A percentile compares a stretch with the other conserved stretches of the same genome.
Conservation (phyloP, 1,140 invertebrate species). For the Rhopalosiphum padi region DNA sequence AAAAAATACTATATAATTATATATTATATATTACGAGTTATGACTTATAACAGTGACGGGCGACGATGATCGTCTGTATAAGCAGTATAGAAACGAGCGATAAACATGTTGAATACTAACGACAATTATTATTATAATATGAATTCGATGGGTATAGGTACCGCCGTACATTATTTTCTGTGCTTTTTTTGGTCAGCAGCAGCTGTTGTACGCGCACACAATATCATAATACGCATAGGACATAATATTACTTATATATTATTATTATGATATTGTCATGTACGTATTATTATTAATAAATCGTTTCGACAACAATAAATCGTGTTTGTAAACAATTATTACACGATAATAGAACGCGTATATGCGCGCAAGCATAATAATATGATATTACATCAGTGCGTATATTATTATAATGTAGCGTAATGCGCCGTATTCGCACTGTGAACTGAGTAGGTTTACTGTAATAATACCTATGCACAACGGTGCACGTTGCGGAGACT, state of each 20-base stretch:
- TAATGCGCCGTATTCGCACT: background rate
- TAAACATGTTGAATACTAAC: background rate
- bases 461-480: background rate
- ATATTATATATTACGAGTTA: background rate
- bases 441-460: background rate
- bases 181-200: background rate
- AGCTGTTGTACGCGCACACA: background rate
- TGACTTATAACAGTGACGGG: background rate
- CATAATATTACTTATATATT: background rate
- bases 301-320: background rate
- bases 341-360: background rate
- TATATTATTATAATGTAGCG: background rate
- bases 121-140: background rate
- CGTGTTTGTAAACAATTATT: background rate
- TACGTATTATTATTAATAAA: background rate
- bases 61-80: background rate
- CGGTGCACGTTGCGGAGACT: too few species aligned
- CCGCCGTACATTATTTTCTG: background rate
- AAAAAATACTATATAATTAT: background rate
- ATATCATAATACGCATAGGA: background rate
- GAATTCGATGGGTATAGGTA: background rate
- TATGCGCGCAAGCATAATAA: background rate
- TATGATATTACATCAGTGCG: background rate
- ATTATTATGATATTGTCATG: background rate
- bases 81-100: background rate